phyloP scores from a whole-genome alignment of 1,140 invertebrate genomes.

The Procambarus clarkii region DNA sequence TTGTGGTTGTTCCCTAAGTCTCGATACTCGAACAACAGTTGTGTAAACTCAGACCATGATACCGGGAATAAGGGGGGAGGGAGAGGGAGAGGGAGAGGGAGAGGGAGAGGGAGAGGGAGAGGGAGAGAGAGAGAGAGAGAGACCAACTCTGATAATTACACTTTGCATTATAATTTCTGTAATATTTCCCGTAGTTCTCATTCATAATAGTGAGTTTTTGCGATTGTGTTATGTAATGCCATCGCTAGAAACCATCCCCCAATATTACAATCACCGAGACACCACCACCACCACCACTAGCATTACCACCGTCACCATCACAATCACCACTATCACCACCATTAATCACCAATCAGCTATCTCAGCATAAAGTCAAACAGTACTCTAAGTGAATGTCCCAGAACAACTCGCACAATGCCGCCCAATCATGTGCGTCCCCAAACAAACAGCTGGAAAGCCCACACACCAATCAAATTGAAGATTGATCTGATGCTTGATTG shows the following conservation, averaged over 20 bases:
- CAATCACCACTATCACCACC: constrained; percentile 17
- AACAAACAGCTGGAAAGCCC: background rate
- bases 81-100: background rate
- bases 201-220: no score
- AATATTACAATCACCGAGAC: background rate
- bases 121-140: background rate
- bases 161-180: no score
- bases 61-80: background rate
- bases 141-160: no score
- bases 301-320: background rate
- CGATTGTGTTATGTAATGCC: background rate
- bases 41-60: no score
- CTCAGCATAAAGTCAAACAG: background rate
- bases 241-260: background rate
- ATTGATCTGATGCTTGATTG: background rate
- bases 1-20: background rate
- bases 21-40: background rate
- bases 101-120: background rate
- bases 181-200: no score
- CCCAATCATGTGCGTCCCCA: background rate
- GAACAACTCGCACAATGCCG: background rate
- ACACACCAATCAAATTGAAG: constrained; percentile 8
- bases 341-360: background rate
- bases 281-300: background rate
- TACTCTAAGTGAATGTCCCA: background rate